phyloP scores from a whole-genome alignment of 2,797 vertebrate genomes.

The Microctenopoma stevenorrisi region DNA sequence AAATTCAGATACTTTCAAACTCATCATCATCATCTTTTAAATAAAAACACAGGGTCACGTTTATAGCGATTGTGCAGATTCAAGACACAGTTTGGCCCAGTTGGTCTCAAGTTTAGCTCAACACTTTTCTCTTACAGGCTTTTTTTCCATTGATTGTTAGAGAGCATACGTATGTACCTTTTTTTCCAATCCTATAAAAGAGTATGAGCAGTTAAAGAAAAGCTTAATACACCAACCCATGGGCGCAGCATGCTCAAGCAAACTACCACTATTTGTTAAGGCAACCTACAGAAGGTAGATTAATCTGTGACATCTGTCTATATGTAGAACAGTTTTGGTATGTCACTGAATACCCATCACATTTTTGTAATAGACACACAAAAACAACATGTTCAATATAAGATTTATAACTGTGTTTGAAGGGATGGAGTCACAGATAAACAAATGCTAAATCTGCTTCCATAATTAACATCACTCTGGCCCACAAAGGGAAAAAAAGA shows the following conservation, averaged over 20 bases:
- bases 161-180: background rate
- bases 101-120: background rate
- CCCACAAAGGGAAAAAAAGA: slow-evolving; percentile 20
- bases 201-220: background rate
- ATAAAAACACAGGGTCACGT: too few species aligned
- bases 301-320: slow-evolving; percentile 1
- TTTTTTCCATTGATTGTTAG: background rate
- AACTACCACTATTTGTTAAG: background rate
- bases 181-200: background rate
- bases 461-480: slow-evolving; percentile 42
- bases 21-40: too few species aligned
- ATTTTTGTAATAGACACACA: slow-evolving; percentile 5
- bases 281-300: background rate
- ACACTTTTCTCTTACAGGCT: background rate
- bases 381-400: slow-evolving; percentile 13
- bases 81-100: too few species aligned
- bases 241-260: background rate
- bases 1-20: too few species aligned
- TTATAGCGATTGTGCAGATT: too few species aligned
- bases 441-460: slow-evolving; percentile 41
- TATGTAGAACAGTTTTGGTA: background rate
- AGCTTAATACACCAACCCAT: too few species aligned
- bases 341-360: background rate
- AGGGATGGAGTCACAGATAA: background rate
- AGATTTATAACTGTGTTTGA: slow-evolving; percentile 29